phyloP scores from a whole-genome alignment of 1,140 invertebrate species.

The Pteromalus puparum region DNA sequence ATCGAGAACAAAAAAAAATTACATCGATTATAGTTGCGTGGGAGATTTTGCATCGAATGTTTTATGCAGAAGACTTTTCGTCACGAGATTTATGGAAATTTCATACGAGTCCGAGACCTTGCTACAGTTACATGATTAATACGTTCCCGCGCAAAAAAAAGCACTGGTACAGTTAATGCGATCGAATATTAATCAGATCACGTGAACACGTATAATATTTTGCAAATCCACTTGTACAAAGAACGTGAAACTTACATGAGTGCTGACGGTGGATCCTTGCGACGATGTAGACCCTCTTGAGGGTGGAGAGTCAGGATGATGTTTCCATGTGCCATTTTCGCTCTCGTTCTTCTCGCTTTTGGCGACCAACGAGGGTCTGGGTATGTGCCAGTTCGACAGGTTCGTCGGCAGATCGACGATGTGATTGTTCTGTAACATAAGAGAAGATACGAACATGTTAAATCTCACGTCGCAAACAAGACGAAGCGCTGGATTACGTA shows the following conservation, averaged over 20 bases:
- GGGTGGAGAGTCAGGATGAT: constrained; percentile 68
- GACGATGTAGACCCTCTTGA: constrained; percentile 83
- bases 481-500: neutral
- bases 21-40: too few relatives aligned
- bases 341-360: constrained; percentile 71
- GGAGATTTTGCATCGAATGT: too few relatives aligned
- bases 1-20: neutral
- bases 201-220: neutral
- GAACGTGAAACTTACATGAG: constrained; percentile 79
- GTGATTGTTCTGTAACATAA: constrained; percentile 7
- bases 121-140: neutral
- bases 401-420: constrained; percentile 8
- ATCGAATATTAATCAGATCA: too few relatives aligned
- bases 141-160: too few relatives aligned
- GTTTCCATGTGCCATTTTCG: constrained; percentile 70
- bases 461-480: neutral
- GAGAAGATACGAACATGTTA: neutral
- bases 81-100: neutral
- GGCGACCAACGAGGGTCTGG: constrained; percentile 81
- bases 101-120: neutral
- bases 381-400: constrained; percentile 82
- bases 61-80: too few relatives aligned
- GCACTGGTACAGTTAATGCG: too few relatives aligned
- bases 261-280: constrained; percentile 85
- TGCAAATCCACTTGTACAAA: neutral